Conservation (phyloP, 2,888 invertebrate species). For the Limnephilus lunatus region DNA sequence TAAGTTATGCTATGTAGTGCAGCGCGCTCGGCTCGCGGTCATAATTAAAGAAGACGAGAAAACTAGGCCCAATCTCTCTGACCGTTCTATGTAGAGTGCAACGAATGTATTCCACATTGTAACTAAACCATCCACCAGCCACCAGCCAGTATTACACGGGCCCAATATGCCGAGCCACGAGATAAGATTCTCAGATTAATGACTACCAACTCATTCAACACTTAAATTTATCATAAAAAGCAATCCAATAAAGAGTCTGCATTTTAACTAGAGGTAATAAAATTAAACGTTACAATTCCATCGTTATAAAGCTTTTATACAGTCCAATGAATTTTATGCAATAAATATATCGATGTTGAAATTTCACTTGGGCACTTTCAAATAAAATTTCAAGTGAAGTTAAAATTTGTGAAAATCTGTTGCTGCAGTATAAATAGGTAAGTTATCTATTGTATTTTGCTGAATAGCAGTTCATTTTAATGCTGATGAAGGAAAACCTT, state of each 20-base stretch:
- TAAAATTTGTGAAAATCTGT: too few relatives aligned
- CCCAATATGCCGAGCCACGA: neutral
- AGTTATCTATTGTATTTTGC: too few relatives aligned
- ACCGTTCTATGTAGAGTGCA: conserved; percentile 57
- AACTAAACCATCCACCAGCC: neutral
- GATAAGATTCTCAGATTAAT: neutral
- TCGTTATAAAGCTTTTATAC: neutral
- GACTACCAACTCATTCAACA: neutral
- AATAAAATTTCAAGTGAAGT: neutral
- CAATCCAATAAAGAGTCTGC: neutral
- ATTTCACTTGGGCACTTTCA: neutral
- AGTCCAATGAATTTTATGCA: neutral
- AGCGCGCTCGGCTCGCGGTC: conserved; percentile 17
- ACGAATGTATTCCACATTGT: conserved; percentile 57
- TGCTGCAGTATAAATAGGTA: too few relatives aligned
- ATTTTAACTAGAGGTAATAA: neutral
- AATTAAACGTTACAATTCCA: neutral
- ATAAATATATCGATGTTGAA: neutral
- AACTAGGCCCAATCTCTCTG: conserved; percentile 56
- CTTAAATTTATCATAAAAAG: neutral
- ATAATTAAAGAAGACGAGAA: conserved; percentile 37
- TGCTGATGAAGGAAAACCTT: too few relatives aligned
- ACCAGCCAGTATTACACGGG: neutral
- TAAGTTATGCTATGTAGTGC: conserved; percentile 5
- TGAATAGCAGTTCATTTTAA: too few relatives aligned